phyloP scores from a whole-genome alignment of 2,888 invertebrate species.

The Orthosia gracilis region DNA sequence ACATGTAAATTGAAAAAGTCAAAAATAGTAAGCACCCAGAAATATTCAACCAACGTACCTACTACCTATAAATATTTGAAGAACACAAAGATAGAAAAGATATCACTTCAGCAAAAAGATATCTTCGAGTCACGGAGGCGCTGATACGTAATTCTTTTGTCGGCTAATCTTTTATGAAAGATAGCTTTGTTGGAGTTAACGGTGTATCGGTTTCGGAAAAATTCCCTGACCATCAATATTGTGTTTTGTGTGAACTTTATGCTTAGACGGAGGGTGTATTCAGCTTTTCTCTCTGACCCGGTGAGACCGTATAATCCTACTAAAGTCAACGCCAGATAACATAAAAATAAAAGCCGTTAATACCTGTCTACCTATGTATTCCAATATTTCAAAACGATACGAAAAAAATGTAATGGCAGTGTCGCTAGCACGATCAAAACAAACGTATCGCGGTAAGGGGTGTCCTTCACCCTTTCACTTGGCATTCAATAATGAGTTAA shows the following conservation, averaged over 20 bases:
- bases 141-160: slow-evolving; percentile 64
- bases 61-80: slow-evolving; percentile 39
- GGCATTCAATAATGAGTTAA: too few species aligned
- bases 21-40: background rate
- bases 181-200: slow-evolving; percentile 47
- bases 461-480: too few species aligned
- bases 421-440: too few species aligned
- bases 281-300: slow-evolving; percentile 8
- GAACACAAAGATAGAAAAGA: slow-evolving; percentile 41
- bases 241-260: slow-evolving; percentile 11
- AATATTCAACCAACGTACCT: background rate
- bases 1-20: too few species aligned
- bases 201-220: slow-evolving; percentile 43
- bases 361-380: too few species aligned
- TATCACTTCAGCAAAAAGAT: slow-evolving; percentile 47
- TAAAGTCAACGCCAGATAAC: too few species aligned
- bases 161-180: slow-evolving; percentile 63
- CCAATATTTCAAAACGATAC: too few species aligned
- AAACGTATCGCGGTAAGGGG: too few species aligned
- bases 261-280: slow-evolving; percentile 9
- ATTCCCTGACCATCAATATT: slow-evolving; percentile 54
- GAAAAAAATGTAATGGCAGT: too few species aligned
- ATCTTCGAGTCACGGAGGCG: slow-evolving; percentile 60
- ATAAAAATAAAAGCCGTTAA: too few species aligned
- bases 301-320: background rate